Evolutionary conservation across 2,888 invertebrate genomes (phyloP), one percentile per base, ranked within the genome.

Genomic region (Lepidocyrtinus sp.): DNA sequence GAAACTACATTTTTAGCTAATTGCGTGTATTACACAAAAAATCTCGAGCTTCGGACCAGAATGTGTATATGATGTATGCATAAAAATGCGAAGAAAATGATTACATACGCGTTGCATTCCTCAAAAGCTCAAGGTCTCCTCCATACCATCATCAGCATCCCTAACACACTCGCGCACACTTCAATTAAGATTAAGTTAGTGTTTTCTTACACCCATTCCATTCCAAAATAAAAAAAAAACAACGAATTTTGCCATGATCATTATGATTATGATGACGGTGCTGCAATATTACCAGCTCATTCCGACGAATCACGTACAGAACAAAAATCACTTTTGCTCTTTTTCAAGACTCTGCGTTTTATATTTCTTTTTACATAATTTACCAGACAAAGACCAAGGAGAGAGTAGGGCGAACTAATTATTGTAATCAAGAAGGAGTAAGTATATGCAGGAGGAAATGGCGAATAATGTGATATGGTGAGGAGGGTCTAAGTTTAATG

Each of bases 401-500:
- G n/a, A n/a, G n/a, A n/a, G n/a, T n/a, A n/a, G n/a, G n/a, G n/a
- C n/a, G n/a, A n/a, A n/a, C n/a, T 50, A 50, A 50, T 50, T 50
- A 50, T 50, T 50, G 17, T 50, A 50, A 50, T 50, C 50, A 50
- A 50, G n/a, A n/a, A n/a, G 17, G 50, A 50, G 50, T 50, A n/a
- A 50, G 17, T n/a, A n/a, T n/a, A 50, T 50, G 50, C n/a, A 15
- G 50, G 15, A 50, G 50, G 50, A 50, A 50, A 50, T 12, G 2
- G 50, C 50, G 17, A 50, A 12, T 50, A 50, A 2, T 50, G 50
- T 50, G 50, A 50, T 50, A 50, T 50, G 50, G 17, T 50, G 2
- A 21, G 19, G 17, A 65, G 27, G 27, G 36, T 22, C n/a, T n/a
- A 22, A 45, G 67, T 67, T 67, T 67, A 67, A 67, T 45, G 67